Base-by-base conservation (phyloP, 2,113 vertebrate genomes). In the Chascanopsetta lugubris region DNA sequence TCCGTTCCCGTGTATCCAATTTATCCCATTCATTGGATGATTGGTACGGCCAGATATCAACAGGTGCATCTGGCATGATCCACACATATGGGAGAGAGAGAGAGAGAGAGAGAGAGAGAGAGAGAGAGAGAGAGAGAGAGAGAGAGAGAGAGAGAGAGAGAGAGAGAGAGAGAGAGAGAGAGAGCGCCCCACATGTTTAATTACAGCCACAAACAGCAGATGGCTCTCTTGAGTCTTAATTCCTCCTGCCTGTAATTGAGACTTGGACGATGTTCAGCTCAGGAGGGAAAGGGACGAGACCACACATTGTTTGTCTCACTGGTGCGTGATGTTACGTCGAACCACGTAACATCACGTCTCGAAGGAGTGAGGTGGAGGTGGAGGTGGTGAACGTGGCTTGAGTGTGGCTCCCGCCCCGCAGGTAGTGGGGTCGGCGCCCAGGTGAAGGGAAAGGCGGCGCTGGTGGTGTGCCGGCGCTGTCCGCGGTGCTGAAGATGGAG, bases 181-280 rank as follows among this genome's bases (percentile, higher is more conserved):
- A 15, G 3, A 11, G 32, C 58, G 63, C 5, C 49, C 66, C 64
- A 50, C 34, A 68, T 83, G 80, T 91, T 92, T 93, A 89, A 95
- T 96, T 93, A 91, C 93, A 87, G 73, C 30, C 88, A 94, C 93
- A 93, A 93, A 96, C 97, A 94, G 95, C 93, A 99, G 97, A 96
- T 97, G 96, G 97, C 96, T 94, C 97, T 96, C 94, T 98, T 94
- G 96, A 95, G 93, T 97, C 95, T 96, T 91, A 89, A 91, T 94
- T 72, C 48, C 55, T 20, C 50, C 65, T 45, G 42, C 66, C 50
- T 74, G 65, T 78, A 74, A 76, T 78, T 69, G 75, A 77, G 61
- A 47, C 54, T 64, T 17, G 21, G 49, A 61, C 66, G 47, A 69
- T 54, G 46, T 63, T 54, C 47, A 53, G 0, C 40, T 42, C 7